A percentile compares a stretch with the other conserved stretches of the same genome.
These are phyloP conservation scores for Conchocele bisecta DNA, from an alignment of 2,888 invertebrate species.

Conservation along the genomic window DNA sequence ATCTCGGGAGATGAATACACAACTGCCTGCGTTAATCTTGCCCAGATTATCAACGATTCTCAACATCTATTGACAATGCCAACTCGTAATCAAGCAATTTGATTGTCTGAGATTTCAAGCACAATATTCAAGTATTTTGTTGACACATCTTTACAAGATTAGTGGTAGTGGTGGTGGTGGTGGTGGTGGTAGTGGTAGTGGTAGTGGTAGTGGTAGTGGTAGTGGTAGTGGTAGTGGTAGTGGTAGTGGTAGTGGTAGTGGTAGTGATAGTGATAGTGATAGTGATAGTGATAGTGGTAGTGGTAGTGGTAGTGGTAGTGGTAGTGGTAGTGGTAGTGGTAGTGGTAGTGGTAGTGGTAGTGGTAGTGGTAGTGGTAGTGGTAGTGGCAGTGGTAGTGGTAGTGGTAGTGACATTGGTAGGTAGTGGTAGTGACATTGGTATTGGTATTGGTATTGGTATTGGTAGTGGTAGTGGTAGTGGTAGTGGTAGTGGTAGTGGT, in stretches of 20 bases:
- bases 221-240: background rate
- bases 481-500: background rate
- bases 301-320: background rate
- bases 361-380: background rate
- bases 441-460: too few species aligned
- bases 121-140: too few species aligned
- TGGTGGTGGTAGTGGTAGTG: background rate
- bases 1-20: too few species aligned
- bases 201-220: background rate
- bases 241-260: background rate
- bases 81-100: too few species aligned
- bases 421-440: too few species aligned
- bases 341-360: background rate
- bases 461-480: background rate
- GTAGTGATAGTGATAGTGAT: background rate
- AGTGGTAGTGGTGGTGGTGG: background rate
- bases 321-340: background rate
- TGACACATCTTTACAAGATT: too few species aligned
- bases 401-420: background rate
- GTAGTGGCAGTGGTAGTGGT: background rate
- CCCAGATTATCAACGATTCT: too few species aligned
- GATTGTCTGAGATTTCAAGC: too few species aligned
- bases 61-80: too few species aligned
- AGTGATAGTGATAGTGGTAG: background rate
- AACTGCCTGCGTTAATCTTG: too few species aligned